phyloP scores from a whole-genome alignment of 2,888 invertebrate genomes.

The Lissocephala sabroskyi region DNA sequence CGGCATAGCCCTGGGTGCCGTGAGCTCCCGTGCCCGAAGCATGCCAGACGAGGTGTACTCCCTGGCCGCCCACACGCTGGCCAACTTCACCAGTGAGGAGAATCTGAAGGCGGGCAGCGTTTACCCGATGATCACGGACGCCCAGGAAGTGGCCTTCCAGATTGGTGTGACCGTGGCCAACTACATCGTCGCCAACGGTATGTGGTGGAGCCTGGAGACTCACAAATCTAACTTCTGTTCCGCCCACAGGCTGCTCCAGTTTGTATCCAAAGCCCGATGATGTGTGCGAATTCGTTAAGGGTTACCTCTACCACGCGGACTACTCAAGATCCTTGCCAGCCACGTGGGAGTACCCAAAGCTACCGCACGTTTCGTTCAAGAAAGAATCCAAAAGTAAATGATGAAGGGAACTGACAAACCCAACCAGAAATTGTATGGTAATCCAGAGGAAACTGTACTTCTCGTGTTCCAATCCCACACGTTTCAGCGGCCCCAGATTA shows the following conservation, averaged over 20 bases:
- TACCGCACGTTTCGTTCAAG: too few relatives aligned
- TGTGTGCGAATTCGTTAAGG: conserved; percentile 9
- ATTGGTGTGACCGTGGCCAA: conserved; percentile 24
- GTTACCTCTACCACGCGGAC: conserved; percentile 13
- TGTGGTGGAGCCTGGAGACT: too few relatives aligned
- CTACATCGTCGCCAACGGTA: conserved; percentile 11
- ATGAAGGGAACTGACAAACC: too few relatives aligned
- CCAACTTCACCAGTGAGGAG: conserved; percentile 10
- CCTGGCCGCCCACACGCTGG: conserved; percentile 28
- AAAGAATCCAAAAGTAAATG: too few relatives aligned
- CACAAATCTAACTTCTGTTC: too few relatives aligned
- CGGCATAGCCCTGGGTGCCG: conserved; percentile 30
- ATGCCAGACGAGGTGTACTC: conserved; percentile 36
- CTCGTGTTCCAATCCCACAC: too few relatives aligned
- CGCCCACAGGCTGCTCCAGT: conserved; percentile 1
- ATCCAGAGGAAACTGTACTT: too few relatives aligned
- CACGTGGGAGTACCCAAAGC: conserved; percentile 31
- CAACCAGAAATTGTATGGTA: too few relatives aligned
- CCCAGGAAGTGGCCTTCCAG: conserved; percentile 21
- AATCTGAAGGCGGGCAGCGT: conserved; percentile 8
- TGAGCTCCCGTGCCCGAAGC: conserved; percentile 8
- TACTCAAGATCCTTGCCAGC: conserved; percentile 12
- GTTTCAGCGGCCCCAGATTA: too few relatives aligned
- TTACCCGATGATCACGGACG: conserved; percentile 29
- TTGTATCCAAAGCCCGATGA: conserved; percentile 13